phyloP scores from a whole-genome alignment of 37 sponge, comb jelly and placozoan species.

The Lycopodina hypogea region DNA sequence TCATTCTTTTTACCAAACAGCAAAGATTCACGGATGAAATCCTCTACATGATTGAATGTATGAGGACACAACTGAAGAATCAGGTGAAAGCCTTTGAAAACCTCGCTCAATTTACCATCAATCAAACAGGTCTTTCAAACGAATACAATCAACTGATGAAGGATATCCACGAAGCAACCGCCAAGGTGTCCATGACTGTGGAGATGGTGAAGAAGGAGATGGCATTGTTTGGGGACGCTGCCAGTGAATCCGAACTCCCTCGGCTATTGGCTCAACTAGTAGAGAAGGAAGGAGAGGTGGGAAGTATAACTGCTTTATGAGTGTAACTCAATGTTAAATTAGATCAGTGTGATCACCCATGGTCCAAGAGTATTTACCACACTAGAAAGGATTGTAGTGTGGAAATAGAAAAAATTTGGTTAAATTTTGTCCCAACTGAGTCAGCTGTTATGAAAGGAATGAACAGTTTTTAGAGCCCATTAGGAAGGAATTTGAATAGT shows the following conservation, averaged over 20 bases:
- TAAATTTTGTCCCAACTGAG: no score
- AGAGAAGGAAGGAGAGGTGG: neutral
- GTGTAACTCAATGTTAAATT: no score
- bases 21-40: constrained; percentile 50
- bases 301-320: neutral
- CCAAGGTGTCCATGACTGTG: constrained; percentile 13
- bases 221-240: neutral
- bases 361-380: no score
- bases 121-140: neutral
- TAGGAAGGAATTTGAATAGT: no score
- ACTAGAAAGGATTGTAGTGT: no score
- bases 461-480: no score
- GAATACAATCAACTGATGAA: neutral
- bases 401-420: no score
- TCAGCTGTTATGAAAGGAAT: no score
- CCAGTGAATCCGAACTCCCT: neutral
- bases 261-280: neutral
- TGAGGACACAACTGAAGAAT: constrained; percentile 31
- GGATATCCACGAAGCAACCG: constrained; percentile 3
- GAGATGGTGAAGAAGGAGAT: constrained; percentile 13
- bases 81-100: constrained; percentile 33
- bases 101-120: constrained; percentile 12
- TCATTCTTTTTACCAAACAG: no score
- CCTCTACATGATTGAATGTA: constrained; percentile 4
- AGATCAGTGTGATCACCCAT: no score